A percentile compares a stretch with the other conserved stretches of the same genome.
Conservation (phyloP, 2,113 vertebrate genomes). For the rabbit (Oryctolagus cuniculus) region DNA sequence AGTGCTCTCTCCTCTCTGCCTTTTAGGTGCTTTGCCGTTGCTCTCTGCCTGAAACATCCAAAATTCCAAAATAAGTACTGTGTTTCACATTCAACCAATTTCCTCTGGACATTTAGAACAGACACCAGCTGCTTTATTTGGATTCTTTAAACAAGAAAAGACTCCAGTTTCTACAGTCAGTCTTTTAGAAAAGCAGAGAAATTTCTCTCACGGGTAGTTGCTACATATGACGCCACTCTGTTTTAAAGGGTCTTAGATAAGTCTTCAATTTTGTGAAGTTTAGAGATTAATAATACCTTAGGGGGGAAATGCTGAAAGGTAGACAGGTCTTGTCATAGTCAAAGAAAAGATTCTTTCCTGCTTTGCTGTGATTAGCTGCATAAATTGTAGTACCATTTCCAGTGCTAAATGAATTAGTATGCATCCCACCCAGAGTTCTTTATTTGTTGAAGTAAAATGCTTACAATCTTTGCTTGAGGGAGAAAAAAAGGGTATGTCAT, state of each 20-base stretch:
- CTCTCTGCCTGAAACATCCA: neutral
- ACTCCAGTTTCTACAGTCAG: conserved; percentile 8
- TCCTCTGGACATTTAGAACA: conserved; percentile 58
- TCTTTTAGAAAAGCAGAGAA: conserved; percentile 65
- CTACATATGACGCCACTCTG: neutral
- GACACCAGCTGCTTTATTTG: conserved; percentile 30
- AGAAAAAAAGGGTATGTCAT: conserved; percentile 76
- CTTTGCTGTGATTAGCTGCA: conserved; percentile 62
- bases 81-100: conserved; percentile 34
- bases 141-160: conserved; percentile 65
- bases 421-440: conserved; percentile 80
- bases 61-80: conserved; percentile 34
- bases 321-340: conserved; percentile 64
- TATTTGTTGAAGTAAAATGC: conserved; percentile 87
- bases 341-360: conserved; percentile 69
- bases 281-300: conserved; percentile 82
- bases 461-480: conserved; percentile 81
- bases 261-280: conserved; percentile 74
- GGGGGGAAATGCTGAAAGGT: conserved; percentile 52
- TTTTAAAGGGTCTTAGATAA: conserved; percentile 74
- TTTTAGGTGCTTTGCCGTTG: neutral
- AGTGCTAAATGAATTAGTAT: conserved; percentile 79
- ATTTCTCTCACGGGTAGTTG: conserved; percentile 63
- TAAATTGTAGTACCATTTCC: conserved; percentile 64
- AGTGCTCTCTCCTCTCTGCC: neutral